phyloP scores from a whole-genome alignment of 2,113 vertebrate genomes.

The Polyodon spathula region DNA sequence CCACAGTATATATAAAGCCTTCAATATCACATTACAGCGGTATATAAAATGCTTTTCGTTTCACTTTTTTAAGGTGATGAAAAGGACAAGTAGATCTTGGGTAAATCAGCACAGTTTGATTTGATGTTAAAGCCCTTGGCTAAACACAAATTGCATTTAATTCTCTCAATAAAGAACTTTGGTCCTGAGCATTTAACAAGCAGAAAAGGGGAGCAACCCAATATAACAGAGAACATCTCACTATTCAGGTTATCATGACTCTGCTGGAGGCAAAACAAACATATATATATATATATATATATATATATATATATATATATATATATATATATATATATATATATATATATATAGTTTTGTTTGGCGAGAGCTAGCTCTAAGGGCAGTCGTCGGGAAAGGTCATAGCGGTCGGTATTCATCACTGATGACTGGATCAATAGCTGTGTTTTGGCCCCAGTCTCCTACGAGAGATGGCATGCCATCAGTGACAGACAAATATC shows the following conservation, averaged over 20 bases:
- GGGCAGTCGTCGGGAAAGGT: no score
- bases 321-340: slow-evolving; percentile 2
- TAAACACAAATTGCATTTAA: slow-evolving; percentile 35
- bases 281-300: slow-evolving; percentile 37
- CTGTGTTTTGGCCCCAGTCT: slow-evolving; percentile 90
- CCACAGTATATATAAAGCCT: background rate
- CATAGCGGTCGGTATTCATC: slow-evolving; percentile 96
- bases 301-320: no score
- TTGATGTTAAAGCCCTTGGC: slow-evolving; percentile 30
- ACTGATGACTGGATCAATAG: slow-evolving; percentile 96
- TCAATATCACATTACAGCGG: slow-evolving; percentile 16
- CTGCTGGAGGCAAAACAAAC: slow-evolving; percentile 53
- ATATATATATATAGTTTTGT: no score
- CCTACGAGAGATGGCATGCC: slow-evolving; percentile 92
- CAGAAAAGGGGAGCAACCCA: slow-evolving; percentile 58
- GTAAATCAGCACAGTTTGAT: slow-evolving; percentile 41
- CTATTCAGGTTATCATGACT: no score
- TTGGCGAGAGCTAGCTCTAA: no score
- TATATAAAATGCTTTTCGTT: slow-evolving; percentile 36
- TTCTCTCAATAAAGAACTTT: slow-evolving; percentile 44
- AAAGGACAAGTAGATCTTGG: slow-evolving; percentile 48
- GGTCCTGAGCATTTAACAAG: slow-evolving; percentile 57
- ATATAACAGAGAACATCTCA: slow-evolving; percentile 42
- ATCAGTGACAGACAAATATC: slow-evolving; percentile 97
- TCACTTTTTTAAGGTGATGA: slow-evolving; percentile 44